Evolutionary conservation across 2,888 invertebrate species (phyloP).

Genomic region (Acanthococcus lagerstroemiae): DNA sequence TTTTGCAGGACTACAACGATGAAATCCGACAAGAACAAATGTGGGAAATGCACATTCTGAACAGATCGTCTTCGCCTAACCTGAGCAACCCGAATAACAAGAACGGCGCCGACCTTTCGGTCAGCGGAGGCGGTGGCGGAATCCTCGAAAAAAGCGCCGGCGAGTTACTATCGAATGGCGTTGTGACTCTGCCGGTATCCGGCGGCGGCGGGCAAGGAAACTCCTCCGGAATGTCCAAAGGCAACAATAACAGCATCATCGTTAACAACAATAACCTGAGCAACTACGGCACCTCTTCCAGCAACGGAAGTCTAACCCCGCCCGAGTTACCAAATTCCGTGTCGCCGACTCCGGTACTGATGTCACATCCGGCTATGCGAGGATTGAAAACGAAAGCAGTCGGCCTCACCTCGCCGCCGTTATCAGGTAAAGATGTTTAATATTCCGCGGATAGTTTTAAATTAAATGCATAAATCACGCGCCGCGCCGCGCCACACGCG

Average conservation of each 20-base stretch:
- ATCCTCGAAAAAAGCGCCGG: conserved; percentile 14
- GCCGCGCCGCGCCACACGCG: too few species aligned
- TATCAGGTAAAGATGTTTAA: conserved; percentile 21
- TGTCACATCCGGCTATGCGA: conserved; percentile 30
- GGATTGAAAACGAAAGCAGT: conserved; percentile 25
- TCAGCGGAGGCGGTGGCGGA: background rate
- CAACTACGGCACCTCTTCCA: conserved; percentile 35
- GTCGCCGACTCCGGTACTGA: conserved; percentile 26
- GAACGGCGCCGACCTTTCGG: background rate
- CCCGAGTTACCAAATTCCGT: conserved; percentile 30
- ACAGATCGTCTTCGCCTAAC: conserved; percentile 22
- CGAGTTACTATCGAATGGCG: conserved; percentile 9
- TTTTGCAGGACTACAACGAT: conserved; percentile 81
- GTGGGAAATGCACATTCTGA: conserved; percentile 81
- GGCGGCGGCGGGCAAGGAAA: background rate
- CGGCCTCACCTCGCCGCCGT: conserved; percentile 10
- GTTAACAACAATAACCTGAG: conserved; percentile 1
- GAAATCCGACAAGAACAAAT: conserved; percentile 84
- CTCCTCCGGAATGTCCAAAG: conserved; percentile 7
- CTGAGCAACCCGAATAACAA: background rate
- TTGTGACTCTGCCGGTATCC: background rate
- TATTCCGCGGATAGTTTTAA: too few species aligned
- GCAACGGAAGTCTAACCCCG: conserved; percentile 37
- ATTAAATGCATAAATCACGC: too few species aligned
- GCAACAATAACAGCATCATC: background rate